Percentiles rank a stretch among this genome's conserved stretches.
Conservation (phyloP, 2,113 vertebrate species). For the Euleptes europaea region DNA sequence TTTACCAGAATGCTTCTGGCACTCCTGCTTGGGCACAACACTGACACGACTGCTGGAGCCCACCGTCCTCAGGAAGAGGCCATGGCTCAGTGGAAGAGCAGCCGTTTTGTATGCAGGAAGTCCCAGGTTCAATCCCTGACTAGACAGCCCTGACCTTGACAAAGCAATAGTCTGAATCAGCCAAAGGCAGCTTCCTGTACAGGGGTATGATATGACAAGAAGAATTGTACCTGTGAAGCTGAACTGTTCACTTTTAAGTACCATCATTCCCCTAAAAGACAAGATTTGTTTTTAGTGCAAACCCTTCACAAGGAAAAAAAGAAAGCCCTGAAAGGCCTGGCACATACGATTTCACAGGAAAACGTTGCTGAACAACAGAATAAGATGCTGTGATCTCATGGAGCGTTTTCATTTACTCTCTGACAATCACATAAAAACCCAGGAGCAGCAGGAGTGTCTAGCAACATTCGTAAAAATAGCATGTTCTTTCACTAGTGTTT, state of each 20-base stretch:
- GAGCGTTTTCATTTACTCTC: slow-evolving; percentile 45
- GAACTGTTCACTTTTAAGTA: background rate
- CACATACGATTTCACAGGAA: background rate
- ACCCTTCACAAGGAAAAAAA: background rate
- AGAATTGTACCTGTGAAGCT: background rate
- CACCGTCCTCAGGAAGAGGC: too few species aligned
- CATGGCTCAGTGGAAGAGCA: too few species aligned
- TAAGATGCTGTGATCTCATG: background rate
- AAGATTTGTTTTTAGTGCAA: background rate
- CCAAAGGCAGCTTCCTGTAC: too few species aligned
- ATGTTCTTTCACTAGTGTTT: slow-evolving; percentile 41
- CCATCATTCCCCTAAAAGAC: background rate
- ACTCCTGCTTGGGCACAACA: background rate
- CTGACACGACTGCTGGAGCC: background rate
- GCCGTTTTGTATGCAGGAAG: too few species aligned
- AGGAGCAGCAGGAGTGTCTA: slow-evolving; percentile 34
- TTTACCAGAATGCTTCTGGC: background rate
- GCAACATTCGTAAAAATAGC: slow-evolving; percentile 45
- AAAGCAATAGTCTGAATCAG: too few species aligned
- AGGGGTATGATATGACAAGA: background rate
- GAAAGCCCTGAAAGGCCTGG: background rate
- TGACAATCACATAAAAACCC: slow-evolving; percentile 35
- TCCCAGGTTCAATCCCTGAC: too few species aligned
- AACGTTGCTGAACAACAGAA: slow-evolving; percentile 21
- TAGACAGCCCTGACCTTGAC: too few species aligned